Evolutionary conservation across 2,113 vertebrate genomes (phyloP).

Genomic region (Phylloscopus whistleri): DNA sequence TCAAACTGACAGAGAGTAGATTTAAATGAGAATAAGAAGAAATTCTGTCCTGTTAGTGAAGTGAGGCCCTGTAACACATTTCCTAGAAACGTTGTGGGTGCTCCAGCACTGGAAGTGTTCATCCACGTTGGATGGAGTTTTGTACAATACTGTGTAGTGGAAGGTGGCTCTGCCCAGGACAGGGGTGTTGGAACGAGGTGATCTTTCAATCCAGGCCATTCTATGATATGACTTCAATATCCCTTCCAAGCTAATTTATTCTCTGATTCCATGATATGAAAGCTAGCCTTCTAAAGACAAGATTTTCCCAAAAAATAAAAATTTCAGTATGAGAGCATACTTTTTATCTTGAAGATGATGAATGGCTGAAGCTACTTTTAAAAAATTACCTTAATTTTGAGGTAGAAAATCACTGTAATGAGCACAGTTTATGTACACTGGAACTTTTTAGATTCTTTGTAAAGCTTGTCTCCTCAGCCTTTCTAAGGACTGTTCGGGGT

Average conservation of each 20-base stretch:
- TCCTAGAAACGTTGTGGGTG: not conserved
- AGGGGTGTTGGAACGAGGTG: accelerated
- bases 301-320: not conserved
- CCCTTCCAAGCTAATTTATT: not conserved
- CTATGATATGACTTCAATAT: not conserved
- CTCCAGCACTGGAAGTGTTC: not conserved
- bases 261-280: not conserved
- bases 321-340: not conserved
- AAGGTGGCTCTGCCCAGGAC: not conserved
- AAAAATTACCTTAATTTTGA: not conserved
- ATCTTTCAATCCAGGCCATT: not conserved
- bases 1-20: not conserved
- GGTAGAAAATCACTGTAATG: not conserved
- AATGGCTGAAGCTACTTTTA: not conserved
- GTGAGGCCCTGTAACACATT: not conserved
- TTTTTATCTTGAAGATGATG: not conserved
- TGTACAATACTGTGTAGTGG: not conserved
- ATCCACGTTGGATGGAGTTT: not conserved
- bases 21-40: not conserved
- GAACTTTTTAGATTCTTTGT: not conserved
- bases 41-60: not conserved
- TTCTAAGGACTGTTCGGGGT: not conserved
- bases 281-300: not conserved
- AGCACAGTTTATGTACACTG: not conserved
- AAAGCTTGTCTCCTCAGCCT: not conserved